phyloP scores from a whole-genome alignment of 2,113 vertebrate species.

The Catagonus wagneri region DNA sequence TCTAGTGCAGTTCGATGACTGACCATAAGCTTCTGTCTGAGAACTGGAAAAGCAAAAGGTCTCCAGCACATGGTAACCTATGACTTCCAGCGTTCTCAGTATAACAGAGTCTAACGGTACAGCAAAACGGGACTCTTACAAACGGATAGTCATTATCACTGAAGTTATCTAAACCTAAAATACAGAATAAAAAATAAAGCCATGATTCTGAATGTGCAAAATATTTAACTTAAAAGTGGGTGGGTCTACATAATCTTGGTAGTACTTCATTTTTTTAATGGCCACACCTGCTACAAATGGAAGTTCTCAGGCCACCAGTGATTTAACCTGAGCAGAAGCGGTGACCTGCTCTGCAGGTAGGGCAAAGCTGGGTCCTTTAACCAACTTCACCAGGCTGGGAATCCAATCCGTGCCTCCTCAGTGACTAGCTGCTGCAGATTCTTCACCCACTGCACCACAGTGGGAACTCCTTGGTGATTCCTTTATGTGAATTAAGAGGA shows the following conservation, averaged over 20 bases:
- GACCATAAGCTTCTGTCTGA: not conserved
- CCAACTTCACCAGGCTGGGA: too few species aligned
- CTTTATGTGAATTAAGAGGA: not conserved
- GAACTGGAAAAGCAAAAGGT: not conserved
- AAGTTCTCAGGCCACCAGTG: too few species aligned
- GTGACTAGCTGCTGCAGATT: too few species aligned
- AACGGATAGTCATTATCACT: not conserved
- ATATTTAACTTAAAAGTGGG: not conserved
- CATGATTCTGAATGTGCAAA: not conserved
- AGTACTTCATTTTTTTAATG: too few species aligned
- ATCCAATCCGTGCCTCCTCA: too few species aligned
- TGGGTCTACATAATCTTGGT: not conserved
- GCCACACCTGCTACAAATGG: too few species aligned
- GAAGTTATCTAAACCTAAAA: not conserved
- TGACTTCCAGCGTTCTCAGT: not conserved
- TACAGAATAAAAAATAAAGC: not conserved
- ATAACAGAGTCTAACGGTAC: not conserved
- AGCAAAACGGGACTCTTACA: not conserved
- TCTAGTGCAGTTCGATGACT: not conserved
- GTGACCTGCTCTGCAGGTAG: too few species aligned
- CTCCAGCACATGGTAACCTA: not conserved
- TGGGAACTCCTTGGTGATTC: not conserved
- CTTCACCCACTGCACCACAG: too few species aligned
- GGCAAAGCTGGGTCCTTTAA: too few species aligned
- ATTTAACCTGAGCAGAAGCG: too few species aligned